A percentile compares a stretch with the other conserved stretches of the same genome.
phyloP scores from a whole-genome alignment of 2,797 vertebrate species.

The Etheostoma nigrum region DNA sequence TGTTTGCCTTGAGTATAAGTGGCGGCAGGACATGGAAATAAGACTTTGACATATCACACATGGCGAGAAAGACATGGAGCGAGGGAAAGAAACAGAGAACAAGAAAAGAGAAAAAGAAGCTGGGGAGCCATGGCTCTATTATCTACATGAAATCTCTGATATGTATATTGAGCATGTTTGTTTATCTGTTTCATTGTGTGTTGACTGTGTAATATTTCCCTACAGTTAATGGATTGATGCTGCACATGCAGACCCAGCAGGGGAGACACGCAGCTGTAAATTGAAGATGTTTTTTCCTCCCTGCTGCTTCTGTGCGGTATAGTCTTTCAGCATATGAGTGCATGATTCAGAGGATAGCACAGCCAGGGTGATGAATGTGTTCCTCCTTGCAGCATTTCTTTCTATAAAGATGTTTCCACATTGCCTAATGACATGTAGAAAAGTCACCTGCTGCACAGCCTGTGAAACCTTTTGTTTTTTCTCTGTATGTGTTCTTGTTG shows the following conservation, averaged over 20 bases:
- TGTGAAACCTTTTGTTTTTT: conserved; percentile 29
- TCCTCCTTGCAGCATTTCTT: conserved; percentile 49
- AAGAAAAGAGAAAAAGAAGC: conserved; percentile 34
- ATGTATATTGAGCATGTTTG: conserved; percentile 69
- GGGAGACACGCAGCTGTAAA: conserved; percentile 63
- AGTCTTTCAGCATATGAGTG: conserved; percentile 49
- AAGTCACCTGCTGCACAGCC: conserved; percentile 55
- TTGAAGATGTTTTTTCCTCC: conserved; percentile 54
- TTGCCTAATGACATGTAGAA: conserved; percentile 53
- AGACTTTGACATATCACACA: conserved; percentile 86
- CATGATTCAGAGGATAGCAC: conserved; percentile 57
- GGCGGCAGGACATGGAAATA: conserved; percentile 92
- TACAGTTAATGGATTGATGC: conserved; percentile 74
- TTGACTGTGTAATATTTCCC: conserved; percentile 67
- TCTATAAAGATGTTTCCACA: conserved; percentile 51
- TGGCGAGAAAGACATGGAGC: conserved; percentile 54
- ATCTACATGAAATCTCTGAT: conserved; percentile 58
- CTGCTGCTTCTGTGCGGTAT: conserved; percentile 42
- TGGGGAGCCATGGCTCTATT: conserved; percentile 38
- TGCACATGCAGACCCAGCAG: conserved; percentile 70
- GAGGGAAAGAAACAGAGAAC: conserved; percentile 25
- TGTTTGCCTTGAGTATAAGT: conserved; percentile 94
- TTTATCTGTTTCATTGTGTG: conserved; percentile 55
- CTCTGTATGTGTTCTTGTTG: conserved; percentile 9
- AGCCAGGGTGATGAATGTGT: conserved; percentile 61